These are phyloP conservation scores for Melinaea marsaeus DNA, from an alignment of 2,888 invertebrate species.

Conservation along the genomic window DNA sequence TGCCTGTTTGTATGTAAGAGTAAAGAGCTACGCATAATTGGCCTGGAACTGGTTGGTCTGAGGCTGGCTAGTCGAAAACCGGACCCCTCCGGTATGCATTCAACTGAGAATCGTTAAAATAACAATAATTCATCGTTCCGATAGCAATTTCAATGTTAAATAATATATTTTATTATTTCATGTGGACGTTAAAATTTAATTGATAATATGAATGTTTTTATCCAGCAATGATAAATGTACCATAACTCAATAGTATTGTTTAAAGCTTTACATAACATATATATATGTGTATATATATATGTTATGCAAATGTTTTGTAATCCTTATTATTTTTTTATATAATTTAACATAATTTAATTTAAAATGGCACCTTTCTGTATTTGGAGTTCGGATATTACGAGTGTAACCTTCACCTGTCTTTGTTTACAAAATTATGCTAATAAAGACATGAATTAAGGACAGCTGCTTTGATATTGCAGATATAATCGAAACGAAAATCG, in stretches of 20 bases:
- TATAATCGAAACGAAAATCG: background rate
- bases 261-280: too few relatives aligned
- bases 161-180: too few relatives aligned
- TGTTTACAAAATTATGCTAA: constrained; percentile 19
- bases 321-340: too few relatives aligned
- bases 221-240: too few relatives aligned
- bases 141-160: too few relatives aligned
- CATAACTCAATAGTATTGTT: too few relatives aligned
- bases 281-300: too few relatives aligned
- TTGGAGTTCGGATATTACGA: constrained; percentile 13
- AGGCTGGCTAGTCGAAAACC: constrained; percentile 44
- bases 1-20: constrained; percentile 47
- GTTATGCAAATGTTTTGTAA: too few relatives aligned
- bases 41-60: constrained; percentile 42
- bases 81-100: constrained; percentile 46
- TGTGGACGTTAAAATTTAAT: too few relatives aligned
- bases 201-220: too few relatives aligned
- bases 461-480: background rate
- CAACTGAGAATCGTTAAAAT: constrained; percentile 41
- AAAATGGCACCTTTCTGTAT: background rate
- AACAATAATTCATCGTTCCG: background rate
- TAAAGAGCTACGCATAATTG: constrained; percentile 47
- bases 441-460: constrained; percentile 6
- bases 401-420: constrained; percentile 19
- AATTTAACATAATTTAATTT: background rate